phyloP scores from a whole-genome alignment of 2,888 invertebrate genomes.

The Trisateles emortualis region DNA sequence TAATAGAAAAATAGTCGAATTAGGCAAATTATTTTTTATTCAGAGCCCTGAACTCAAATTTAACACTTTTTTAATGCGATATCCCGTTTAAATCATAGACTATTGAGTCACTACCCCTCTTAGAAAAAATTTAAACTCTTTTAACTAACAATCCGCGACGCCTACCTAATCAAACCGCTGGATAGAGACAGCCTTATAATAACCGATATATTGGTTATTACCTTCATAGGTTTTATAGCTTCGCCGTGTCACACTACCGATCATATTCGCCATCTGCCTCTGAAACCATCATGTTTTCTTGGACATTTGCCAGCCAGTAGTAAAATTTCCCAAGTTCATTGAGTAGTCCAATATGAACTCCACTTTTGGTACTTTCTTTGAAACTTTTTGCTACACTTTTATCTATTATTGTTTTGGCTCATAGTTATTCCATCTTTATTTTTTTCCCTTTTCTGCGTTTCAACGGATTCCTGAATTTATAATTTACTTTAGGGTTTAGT shows the following conservation, averaged over 20 bases:
- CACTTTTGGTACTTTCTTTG: conserved; percentile 58
- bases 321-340: conserved; percentile 71
- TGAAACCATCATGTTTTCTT: conserved; percentile 55
- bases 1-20: too few species aligned
- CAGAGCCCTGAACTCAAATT: too few species aligned
- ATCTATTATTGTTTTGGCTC: neutral
- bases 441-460: neutral
- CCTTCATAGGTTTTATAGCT: conserved; percentile 20
- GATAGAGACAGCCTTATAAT: conserved; percentile 23
- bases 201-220: conserved; percentile 34
- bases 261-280: conserved; percentile 52
- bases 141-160: conserved; percentile 7
- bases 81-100: too few species aligned
- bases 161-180: conserved; percentile 22
- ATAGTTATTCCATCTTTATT: neutral
- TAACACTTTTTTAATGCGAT: too few species aligned
- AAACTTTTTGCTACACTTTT: conserved; percentile 43
- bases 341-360: conserved; percentile 60
- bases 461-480: neutral
- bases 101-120: too few species aligned
- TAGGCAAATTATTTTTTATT: too few species aligned
- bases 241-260: conserved; percentile 46
- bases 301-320: conserved; percentile 65
- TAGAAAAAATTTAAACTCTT: neutral
- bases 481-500: neutral